Evolutionary conservation across 2,888 invertebrate species (phyloP).

Genomic region (Agrochola lota): DNA sequence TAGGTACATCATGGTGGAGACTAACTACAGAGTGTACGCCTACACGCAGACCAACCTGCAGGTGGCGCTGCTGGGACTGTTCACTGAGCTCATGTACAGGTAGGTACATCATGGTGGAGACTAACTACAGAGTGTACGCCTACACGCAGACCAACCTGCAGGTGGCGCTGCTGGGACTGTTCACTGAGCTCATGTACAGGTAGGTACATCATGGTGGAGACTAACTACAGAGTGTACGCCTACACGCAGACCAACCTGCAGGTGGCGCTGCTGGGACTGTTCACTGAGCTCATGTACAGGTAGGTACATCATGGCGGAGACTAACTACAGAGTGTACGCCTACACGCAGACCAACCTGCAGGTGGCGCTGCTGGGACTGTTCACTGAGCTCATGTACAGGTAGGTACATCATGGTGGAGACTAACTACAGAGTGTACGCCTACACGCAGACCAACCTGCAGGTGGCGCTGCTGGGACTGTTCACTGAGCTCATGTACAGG

Average conservation of each 20-base stretch:
- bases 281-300: conserved; percentile 19
- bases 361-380: conserved; percentile 7
- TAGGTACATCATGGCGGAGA: background rate
- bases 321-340: background rate
- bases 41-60: conserved; percentile 16
- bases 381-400: conserved; percentile 15
- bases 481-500: conserved; percentile 16
- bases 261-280: conserved; percentile 14
- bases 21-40: conserved; percentile 1
- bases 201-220: conserved; percentile 1
- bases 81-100: conserved; percentile 15
- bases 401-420: background rate
- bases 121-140: conserved; percentile 83
- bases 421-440: conserved; percentile 1
- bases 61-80: conserved; percentile 12
- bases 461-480: conserved; percentile 7
- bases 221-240: conserved; percentile 7
- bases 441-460: conserved; percentile 13
- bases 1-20: background rate
- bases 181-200: conserved; percentile 19
- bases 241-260: conserved; percentile 16
- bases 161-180: conserved; percentile 14
- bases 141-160: conserved; percentile 18
- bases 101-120: conserved; percentile 86
- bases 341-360: conserved; percentile 14